Evolutionary conservation across 2,797 vertebrate species (phyloP), one percentile per base, ranked within the genome.

Genomic region (Hafferia zeledoni): DNA sequence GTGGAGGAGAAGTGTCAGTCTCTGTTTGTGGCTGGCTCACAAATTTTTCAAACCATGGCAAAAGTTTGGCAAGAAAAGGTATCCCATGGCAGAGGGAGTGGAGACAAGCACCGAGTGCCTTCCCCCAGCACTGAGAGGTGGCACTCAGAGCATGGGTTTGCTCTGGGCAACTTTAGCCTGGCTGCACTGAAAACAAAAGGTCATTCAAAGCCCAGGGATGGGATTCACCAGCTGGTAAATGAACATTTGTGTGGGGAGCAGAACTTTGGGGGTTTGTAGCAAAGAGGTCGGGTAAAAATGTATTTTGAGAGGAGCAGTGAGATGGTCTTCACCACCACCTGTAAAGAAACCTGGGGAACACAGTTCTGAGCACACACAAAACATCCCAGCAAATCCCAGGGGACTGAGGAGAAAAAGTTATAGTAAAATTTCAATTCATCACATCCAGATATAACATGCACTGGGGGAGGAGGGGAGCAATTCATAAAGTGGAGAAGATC

Each of bases 251-350:
- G 31, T 0, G 2, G 17, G 28, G 64, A 87, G n/a, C 5, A 83
- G 77, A 94, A 35, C 20, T 10, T 8, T 9, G 1, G 22, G 31
- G n/a, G 11, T 68, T 50, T 44, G 23, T 55, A 44, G 5, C 28
- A 37, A 27, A 10, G 28, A 18, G 57, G 81, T 63, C 50, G 69
- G 47, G 30, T 59, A 33, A 55, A 43, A 56, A 43, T 0, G 7
- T 22, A 6, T 86, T 87, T 75, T 86, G 61, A 83, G 78, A 91
- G 79, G 56, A 94, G 49, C 10, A 31, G 30, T 57, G 53, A 17
- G 19, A 61, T 1, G 24, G 55, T 88, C 77, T 90, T 84, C 90
- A 82, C 50, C 91, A 95, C 61, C 83, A 93, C 93, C 95, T 96
- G 91, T 28, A 94, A 95, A 92, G 79, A 93, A 93, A 61, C 2